These are phyloP conservation scores for Spea bombifrons DNA, from an alignment of 2,113 vertebrate genomes.

Conservation along the genomic window DNA sequence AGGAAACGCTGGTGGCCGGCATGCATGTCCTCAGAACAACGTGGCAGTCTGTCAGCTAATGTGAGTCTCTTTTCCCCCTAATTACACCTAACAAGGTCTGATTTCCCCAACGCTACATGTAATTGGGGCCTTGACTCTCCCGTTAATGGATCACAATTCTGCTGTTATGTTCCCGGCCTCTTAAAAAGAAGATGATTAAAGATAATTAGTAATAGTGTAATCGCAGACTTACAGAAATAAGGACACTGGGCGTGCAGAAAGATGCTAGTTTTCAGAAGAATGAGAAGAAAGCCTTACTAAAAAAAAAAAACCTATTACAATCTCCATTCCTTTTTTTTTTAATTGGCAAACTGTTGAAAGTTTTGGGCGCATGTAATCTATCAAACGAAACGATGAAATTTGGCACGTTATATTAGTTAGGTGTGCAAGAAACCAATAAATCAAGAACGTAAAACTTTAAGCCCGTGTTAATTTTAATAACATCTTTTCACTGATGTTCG, in stretches of 20 bases:
- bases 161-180: slow-evolving; percentile 23
- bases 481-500: too few species aligned
- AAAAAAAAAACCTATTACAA: too few species aligned
- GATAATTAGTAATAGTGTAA: slow-evolving; percentile 7
- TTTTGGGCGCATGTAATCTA: too few species aligned
- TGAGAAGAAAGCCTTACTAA: too few species aligned
- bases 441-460: too few species aligned
- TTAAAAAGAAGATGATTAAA: slow-evolving; percentile 36
- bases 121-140: slow-evolving; percentile 16
- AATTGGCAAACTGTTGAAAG: too few species aligned
- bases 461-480: too few species aligned
- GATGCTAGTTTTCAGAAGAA: neutral
- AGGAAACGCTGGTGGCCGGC: neutral
- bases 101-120: neutral
- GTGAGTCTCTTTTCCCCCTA: neutral
- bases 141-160: slow-evolving; percentile 22
- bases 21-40: neutral
- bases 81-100: slow-evolving; percentile 5
- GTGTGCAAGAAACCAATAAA: too few species aligned
- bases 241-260: neutral
- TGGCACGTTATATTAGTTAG: too few species aligned
- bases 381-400: too few species aligned
- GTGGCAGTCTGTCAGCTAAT: neutral
- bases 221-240: slow-evolving; percentile 8
- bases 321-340: too few species aligned